These are phyloP conservation scores for Drosophila histrio DNA, from an alignment of 2,888 invertebrate species.

Conservation along the genomic window DNA sequence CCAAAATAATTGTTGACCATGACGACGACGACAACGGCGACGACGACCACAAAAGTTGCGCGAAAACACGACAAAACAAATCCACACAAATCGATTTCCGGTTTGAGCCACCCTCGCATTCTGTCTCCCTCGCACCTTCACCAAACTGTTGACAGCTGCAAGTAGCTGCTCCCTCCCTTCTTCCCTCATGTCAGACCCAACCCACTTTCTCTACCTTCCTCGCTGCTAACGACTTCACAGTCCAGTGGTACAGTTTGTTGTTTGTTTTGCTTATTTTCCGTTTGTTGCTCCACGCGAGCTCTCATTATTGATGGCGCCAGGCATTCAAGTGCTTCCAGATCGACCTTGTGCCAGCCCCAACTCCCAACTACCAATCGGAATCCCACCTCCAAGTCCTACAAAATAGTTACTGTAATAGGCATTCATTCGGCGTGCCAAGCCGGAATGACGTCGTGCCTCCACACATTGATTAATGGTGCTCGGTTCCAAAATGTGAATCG, in stretches of 20 bases:
- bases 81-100: conserved; percentile 78
- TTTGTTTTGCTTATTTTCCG: conserved; percentile 65
- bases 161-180: conserved; percentile 45
- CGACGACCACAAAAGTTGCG: conserved; percentile 48
- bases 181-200: background rate
- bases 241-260: conserved; percentile 51
- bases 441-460: conserved; percentile 62
- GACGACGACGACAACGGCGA: conserved; percentile 25
- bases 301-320: conserved; percentile 70
- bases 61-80: conserved; percentile 72
- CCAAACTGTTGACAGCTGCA: conserved; percentile 71
- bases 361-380: background rate
- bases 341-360: conserved; percentile 61
- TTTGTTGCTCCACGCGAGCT: conserved; percentile 67
- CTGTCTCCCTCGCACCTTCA: conserved; percentile 19
- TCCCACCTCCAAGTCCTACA: background rate
- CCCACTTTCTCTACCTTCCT: background rate
- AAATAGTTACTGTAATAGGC: conserved; percentile 63
- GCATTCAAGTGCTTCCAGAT: conserved; percentile 54
- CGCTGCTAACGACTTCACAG: conserved; percentile 59
- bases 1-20: conserved; percentile 77
- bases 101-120: conserved; percentile 34
- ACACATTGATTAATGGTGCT: conserved; percentile 72
- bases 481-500: conserved; percentile 32
- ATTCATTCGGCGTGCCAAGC: conserved; percentile 67